Evolutionary conservation across 2,797 vertebrate genomes (phyloP).

Genomic region (Rhodeus uyekii): DNA sequence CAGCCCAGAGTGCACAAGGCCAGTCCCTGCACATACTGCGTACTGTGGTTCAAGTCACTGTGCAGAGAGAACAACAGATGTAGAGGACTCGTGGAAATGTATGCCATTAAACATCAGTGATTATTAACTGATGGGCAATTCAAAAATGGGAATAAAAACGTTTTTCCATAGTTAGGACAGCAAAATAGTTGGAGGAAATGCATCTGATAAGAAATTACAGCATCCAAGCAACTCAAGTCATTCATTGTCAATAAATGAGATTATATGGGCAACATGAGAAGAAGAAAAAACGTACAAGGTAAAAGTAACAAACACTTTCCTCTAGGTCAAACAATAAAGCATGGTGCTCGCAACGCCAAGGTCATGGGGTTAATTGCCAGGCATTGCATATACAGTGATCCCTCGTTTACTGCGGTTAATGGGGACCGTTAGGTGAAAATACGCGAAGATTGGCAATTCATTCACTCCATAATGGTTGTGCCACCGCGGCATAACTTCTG

Average conservation of each 20-base stretch:
- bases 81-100: constrained; percentile 14
- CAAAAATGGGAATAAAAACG: background rate
- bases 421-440: too few species aligned
- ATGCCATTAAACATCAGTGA: background rate
- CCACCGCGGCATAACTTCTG: too few species aligned
- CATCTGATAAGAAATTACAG: background rate
- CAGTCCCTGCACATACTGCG: constrained; percentile 97
- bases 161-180: background rate
- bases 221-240: background rate
- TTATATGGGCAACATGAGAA: too few species aligned
- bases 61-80: constrained; percentile 49
- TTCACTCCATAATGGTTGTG: too few species aligned
- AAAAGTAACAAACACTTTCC: background rate
- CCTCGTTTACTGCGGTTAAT: too few species aligned
- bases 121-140: background rate
- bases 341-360: background rate
- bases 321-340: background rate
- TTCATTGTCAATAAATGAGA: background rate
- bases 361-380: background rate
- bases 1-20: constrained; percentile 98
- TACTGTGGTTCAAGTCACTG: constrained; percentile 99
- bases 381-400: background rate
- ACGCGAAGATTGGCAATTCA: too few species aligned
- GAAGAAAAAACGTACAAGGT: background rate
- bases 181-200: background rate